These are phyloP conservation scores for Limnodromus scolopaceus DNA, from an alignment of 2,797 vertebrate genomes.

Conservation along the genomic window DNA sequence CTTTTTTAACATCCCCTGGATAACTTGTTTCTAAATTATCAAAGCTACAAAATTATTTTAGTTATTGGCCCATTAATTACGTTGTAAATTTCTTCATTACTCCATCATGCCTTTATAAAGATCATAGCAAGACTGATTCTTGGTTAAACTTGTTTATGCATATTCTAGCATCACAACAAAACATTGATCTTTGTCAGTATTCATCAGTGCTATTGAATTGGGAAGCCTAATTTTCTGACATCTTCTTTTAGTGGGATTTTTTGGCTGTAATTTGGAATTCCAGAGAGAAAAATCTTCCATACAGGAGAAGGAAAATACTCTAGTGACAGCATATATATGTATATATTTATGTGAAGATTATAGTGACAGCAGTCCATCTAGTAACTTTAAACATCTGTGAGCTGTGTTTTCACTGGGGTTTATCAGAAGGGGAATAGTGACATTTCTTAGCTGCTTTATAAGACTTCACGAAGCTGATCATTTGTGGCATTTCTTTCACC, in stretches of 20 bases:
- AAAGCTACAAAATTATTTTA: not conserved
- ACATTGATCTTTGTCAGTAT: not conserved
- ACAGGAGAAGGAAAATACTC: not conserved
- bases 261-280: not conserved
- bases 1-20: not conserved
- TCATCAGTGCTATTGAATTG: not conserved
- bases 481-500: not conserved
- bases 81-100: not conserved
- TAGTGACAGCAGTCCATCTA: not conserved
- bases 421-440: not conserved
- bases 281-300: not conserved
- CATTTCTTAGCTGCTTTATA: not conserved
- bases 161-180: not conserved
- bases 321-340: not conserved
- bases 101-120: not conserved
- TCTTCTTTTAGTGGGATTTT: not conserved
- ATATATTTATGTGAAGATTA: not conserved
- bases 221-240: not conserved
- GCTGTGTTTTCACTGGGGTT: not conserved
- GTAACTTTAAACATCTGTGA: not conserved
- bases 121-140: not conserved
- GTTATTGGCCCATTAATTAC: not conserved
- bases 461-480: not conserved
- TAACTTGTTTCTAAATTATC: not conserved
- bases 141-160: not conserved